Percentiles rank a stretch among this genome's conserved stretches.
Evolutionary conservation across 2,888 invertebrate species (phyloP).

Genomic region (Acanthosepion esculentum): DNA sequence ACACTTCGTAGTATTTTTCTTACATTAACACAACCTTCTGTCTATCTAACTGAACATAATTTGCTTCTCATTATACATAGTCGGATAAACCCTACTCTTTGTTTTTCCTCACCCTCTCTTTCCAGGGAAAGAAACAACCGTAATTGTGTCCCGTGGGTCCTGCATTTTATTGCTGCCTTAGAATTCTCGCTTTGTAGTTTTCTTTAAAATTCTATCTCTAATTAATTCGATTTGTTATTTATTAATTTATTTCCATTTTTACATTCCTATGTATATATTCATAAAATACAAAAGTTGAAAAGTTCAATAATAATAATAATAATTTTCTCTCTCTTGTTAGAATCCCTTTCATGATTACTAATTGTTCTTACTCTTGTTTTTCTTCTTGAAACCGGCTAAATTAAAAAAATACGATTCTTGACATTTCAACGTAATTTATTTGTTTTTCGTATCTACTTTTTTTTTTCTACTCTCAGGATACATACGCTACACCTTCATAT

Average conservation of each 20-base stretch:
- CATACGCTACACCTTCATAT: too few relatives aligned
- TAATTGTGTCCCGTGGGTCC: constrained; percentile 33
- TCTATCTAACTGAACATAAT: neutral
- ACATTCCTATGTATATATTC: neutral
- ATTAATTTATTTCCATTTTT: neutral
- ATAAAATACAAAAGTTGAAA: neutral
- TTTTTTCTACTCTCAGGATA: too few relatives aligned
- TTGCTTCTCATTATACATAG: neutral
- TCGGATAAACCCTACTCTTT: neutral
- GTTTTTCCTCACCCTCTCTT: neutral
- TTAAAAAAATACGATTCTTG: too few relatives aligned
- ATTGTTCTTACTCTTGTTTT: too few relatives aligned
- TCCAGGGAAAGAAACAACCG: too few relatives aligned
- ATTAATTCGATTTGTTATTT: neutral
- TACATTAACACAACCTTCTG: neutral
- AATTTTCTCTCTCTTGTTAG: too few relatives aligned
- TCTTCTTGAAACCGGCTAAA: too few relatives aligned
- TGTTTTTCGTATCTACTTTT: too few relatives aligned
- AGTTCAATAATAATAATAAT: neutral
- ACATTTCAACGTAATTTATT: too few relatives aligned
- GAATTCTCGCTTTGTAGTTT: too few relatives aligned
- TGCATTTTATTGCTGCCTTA: neutral
- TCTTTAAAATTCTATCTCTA: too few relatives aligned
- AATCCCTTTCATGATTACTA: too few relatives aligned
- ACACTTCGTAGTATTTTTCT: neutral